phyloP scores from a whole-genome alignment of 2,888 invertebrate genomes.

The Melipona beecheii region DNA sequence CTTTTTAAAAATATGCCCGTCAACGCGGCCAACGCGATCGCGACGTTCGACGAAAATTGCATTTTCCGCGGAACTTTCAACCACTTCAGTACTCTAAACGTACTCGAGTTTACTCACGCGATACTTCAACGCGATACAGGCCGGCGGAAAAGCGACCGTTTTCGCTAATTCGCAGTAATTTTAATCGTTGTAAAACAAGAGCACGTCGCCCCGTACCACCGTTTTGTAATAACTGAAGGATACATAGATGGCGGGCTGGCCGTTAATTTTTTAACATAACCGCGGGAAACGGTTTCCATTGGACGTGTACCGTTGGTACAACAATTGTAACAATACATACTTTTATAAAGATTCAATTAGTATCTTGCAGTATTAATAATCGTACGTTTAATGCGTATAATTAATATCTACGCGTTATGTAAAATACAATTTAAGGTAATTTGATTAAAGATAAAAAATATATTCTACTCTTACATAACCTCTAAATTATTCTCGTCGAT shows the following conservation, averaged over 20 bases:
- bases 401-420: not conserved
- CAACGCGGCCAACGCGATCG: not conserved
- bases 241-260: slow-evolving; percentile 20
- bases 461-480: not conserved
- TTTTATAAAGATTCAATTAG: not conserved
- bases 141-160: not conserved
- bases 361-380: not conserved
- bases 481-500: not conserved
- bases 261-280: not conserved
- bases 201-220: not conserved
- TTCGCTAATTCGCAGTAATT: not conserved
- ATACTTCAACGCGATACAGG: not conserved
- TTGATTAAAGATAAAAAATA: not conserved
- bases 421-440: not conserved
- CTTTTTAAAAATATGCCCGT: slow-evolving; percentile 23
- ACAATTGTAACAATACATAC: not conserved
- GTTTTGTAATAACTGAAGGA: not conserved
- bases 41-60: slow-evolving; percentile 5
- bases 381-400: no score
- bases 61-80: not conserved
- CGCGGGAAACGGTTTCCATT: slow-evolving; percentile 2
- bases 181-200: not conserved
- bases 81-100: not conserved
- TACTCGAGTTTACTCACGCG: not conserved
- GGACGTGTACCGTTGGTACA: no score